Evolutionary conservation across 2,888 invertebrate genomes (phyloP), one percentile per base, ranked within the genome.

Genomic region (Gibbula magus): DNA sequence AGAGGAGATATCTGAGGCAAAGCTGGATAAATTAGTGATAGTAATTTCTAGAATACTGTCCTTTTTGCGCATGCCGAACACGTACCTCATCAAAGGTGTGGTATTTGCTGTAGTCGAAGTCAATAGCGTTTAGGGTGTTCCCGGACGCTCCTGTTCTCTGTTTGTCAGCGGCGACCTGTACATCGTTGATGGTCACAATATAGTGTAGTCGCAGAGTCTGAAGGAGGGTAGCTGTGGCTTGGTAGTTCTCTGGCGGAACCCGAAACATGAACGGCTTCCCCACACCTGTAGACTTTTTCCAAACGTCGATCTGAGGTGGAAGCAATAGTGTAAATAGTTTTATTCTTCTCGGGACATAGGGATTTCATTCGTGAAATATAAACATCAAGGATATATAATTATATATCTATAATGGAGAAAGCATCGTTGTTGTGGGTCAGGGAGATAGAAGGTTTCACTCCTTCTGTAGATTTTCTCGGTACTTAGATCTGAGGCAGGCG

Each of bases 21-120:
- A n/a, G n/a, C n/a, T n/a, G n/a, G n/a, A n/a, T n/a, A n/a, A n/a
- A n/a, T n/a, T n/a, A n/a, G n/a, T n/a, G n/a, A n/a, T n/a, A n/a
- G n/a, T n/a, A n/a, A n/a, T n/a, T n/a, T n/a, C n/a, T n/a, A n/a
- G n/a, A n/a, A n/a, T n/a, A n/a, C n/a, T n/a, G n/a, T n/a, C n/a
- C n/a, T n/a, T n/a, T n/a, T n/a, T n/a, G n/a, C n/a, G 5, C 45
- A 45, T 1, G 5, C 13, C 1, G 16, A 10, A 22, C 25, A 66
- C 75, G 32, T 75, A 87, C 86, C 79, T 86, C 86, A 25, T 82
- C 81, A 8, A 86, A 74, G 18, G 51, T 67, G 52, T 87, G 87
- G 35, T 87, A 87, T 77, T 77, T 80, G 3, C 81, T 79, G 54
- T 86, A 87, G 53, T 85, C 81, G 66, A 86, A 86, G 2, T 74